Evolutionary conservation across 2,113 vertebrate species (phyloP).

Genomic region (Nibea albiflora): DNA sequence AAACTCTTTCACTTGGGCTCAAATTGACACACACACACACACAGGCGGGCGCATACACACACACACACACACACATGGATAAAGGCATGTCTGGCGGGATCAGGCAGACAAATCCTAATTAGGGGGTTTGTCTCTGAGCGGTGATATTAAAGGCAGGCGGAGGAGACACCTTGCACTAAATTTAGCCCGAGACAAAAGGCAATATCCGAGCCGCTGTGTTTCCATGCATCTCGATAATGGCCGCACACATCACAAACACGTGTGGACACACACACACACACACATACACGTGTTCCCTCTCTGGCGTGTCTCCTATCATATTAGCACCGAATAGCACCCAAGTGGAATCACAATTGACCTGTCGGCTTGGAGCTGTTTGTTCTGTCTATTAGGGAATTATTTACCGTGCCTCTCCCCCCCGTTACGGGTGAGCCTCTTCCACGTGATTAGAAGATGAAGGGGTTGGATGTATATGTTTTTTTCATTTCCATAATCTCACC

Average conservation of each 20-base stretch:
- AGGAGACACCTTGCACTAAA: constrained; percentile 64
- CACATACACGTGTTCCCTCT: constrained; percentile 7
- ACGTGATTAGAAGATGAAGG: constrained; percentile 3
- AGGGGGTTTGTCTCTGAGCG: constrained; percentile 51
- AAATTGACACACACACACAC: neutral
- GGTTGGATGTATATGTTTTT: neutral
- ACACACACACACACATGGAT: neutral
- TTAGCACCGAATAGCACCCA: constrained; percentile 10
- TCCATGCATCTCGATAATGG: constrained; percentile 33
- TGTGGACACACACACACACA: constrained; percentile 28
- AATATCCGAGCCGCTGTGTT: constrained; percentile 48
- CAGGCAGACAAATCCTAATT: constrained; percentile 57
- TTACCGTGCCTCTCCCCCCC: constrained; percentile 29
- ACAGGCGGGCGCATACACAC: neutral
- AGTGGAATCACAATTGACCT: constrained; percentile 43
- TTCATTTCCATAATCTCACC: constrained; percentile 51
- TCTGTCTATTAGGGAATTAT: constrained; percentile 49
- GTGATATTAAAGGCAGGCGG: constrained; percentile 46
- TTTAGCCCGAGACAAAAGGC: constrained; percentile 63
- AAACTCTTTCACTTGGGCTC: neutral
- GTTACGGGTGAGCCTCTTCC: constrained; percentile 21
- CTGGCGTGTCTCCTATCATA: constrained; percentile 13
- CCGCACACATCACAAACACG: neutral
- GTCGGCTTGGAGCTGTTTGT: constrained; percentile 23
- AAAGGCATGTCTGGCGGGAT: constrained; percentile 17